Evolutionary conservation across 2,888 invertebrate genomes (phyloP).

Genomic region (Timandra comae): DNA sequence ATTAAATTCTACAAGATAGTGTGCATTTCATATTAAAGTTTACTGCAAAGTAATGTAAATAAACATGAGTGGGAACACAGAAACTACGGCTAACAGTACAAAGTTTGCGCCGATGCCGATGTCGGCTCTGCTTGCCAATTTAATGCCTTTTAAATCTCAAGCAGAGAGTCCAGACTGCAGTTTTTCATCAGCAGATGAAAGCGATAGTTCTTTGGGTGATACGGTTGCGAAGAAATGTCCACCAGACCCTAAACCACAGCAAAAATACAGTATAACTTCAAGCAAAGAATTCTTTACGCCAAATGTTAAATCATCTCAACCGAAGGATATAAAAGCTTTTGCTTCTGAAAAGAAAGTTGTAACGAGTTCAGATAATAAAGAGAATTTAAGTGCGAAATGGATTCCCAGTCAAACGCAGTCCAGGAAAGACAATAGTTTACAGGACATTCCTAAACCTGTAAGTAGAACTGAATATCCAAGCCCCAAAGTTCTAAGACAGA

Average conservation of each 20-base stretch:
- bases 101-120: constrained; percentile 69
- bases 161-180: constrained; percentile 46
- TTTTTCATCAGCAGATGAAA: constrained; percentile 49
- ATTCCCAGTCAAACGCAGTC: constrained; percentile 37
- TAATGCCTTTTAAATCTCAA: constrained; percentile 47
- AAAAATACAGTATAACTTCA: constrained; percentile 7
- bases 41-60: constrained; percentile 11
- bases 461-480: constrained; percentile 20
- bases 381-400: constrained; percentile 38
- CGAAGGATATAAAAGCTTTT: constrained; percentile 37
- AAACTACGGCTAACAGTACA: constrained; percentile 58
- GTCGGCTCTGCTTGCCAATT: constrained; percentile 59
- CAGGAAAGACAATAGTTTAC: constrained; percentile 33
- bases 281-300: constrained; percentile 42
- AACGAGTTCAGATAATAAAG: constrained; percentile 41
- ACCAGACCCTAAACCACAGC: constrained; percentile 22
- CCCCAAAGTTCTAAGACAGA: constrained; percentile 39
- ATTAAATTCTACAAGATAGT: background rate
- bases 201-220: constrained; percentile 49
- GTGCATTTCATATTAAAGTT: background rate
- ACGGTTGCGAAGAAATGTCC: constrained; percentile 39
- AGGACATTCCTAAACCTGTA: constrained; percentile 29
- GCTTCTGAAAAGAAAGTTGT: constrained; percentile 46
- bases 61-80: constrained; percentile 52
- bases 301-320: constrained; percentile 30